A percentile compares a stretch with the other conserved stretches of the same genome.
These are phyloP conservation scores for Centroberyx gerrardi DNA, from an alignment of 2,797 vertebrate genomes.

Conservation along the genomic window DNA sequence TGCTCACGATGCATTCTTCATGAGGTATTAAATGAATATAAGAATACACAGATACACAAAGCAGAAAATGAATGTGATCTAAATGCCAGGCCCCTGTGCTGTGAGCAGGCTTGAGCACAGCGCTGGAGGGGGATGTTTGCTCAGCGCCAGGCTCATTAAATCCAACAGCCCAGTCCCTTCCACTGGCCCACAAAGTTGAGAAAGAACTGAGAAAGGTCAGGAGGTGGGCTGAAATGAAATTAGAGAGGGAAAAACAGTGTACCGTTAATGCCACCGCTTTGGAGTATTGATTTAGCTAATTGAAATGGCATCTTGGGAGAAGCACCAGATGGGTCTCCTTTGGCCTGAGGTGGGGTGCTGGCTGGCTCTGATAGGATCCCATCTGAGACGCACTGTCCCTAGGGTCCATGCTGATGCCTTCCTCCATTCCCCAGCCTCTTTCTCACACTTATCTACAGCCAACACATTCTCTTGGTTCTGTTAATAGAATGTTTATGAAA, in stretches of 20 bases:
- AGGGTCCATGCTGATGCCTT: constrained; percentile 70
- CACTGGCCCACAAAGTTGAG: constrained; percentile 72
- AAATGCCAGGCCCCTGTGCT: constrained; percentile 78
- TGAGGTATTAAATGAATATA: constrained; percentile 82
- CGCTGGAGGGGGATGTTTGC: constrained; percentile 80
- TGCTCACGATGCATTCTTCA: constrained; percentile 78
- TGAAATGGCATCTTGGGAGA: constrained; percentile 83
- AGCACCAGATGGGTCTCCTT: constrained; percentile 80
- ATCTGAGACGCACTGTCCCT: constrained; percentile 74
- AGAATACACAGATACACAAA: constrained; percentile 77
- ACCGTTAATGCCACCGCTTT: constrained; percentile 66
- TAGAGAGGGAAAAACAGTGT: constrained; percentile 74
- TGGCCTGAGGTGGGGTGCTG: constrained; percentile 78
- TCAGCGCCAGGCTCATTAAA: constrained; percentile 84
- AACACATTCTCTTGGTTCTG: constrained; percentile 61
- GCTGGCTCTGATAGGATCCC: constrained; percentile 78
- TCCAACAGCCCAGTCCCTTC: constrained; percentile 68
- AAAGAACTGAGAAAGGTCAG: constrained; percentile 79
- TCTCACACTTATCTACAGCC: constrained; percentile 67
- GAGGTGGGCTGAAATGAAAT: constrained; percentile 82
- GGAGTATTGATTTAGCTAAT: constrained; percentile 86
- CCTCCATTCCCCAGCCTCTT: constrained; percentile 57
- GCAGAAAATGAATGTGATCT: constrained; percentile 78
- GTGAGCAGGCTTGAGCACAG: constrained; percentile 60
- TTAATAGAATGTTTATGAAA: constrained; percentile 52